A percentile compares a stretch with the other conserved stretches of the same genome.
Evolutionary conservation across 2,113 vertebrate species (phyloP).

Genomic region (Chiloscyllium plagiosum): DNA sequence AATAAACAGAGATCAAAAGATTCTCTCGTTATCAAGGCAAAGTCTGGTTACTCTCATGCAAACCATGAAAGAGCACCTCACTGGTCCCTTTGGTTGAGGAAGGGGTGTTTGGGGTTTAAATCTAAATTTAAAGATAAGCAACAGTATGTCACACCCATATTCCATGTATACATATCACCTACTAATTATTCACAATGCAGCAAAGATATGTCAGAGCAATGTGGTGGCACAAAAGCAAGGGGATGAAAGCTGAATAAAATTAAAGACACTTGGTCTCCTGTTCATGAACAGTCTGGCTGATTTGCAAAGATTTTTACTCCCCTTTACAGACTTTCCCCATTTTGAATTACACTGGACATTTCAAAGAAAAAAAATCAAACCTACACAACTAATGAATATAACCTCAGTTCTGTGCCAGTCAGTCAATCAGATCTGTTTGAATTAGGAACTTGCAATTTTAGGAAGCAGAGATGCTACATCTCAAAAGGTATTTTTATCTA

Average conservation of each 20-base stretch:
- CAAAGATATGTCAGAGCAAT: neutral
- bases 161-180: neutral
- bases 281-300: neutral
- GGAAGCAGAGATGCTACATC: neutral
- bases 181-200: neutral
- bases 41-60: neutral
- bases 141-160: neutral
- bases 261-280: neutral
- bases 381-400: neutral
- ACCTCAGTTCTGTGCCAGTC: neutral
- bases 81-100: neutral
- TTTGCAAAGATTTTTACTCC: neutral
- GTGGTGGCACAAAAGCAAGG: neutral
- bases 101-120: neutral
- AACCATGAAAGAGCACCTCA: neutral
- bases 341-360: neutral
- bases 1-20: neutral
- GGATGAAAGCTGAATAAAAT: neutral
- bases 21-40: neutral
- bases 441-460: neutral
- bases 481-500: neutral
- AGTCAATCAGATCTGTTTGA: constrained; percentile 7
- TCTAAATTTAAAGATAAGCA: neutral
- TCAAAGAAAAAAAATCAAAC: neutral
- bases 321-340: neutral